A percentile compares a stretch with the other conserved stretches of the same genome.
Evolutionary conservation across 2,113 vertebrate species (phyloP).

Genomic region (Sus scrofa): T2T-Sscrofa CM000825.6:67777001-67777500

Average conservation of each 20-base stretch:
- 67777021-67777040: not conserved
- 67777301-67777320: slow-evolving; percentile 34
- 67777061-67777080: slow-evolving; percentile 56
- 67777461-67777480: not conserved
- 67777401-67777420: slow-evolving; percentile 37
- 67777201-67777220: not conserved
- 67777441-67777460: not conserved
- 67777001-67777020: not conserved
- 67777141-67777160: not conserved
- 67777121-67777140: not conserved
- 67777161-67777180: slow-evolving; percentile 7
- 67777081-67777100: not conserved
- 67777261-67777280: too few relatives aligned
- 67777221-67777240: slow-evolving; percentile 17
- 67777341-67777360: slow-evolving; percentile 69
- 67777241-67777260: rapidly evolving
- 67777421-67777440: not conserved
- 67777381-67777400: slow-evolving; percentile 61
- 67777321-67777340: slow-evolving; percentile 67
- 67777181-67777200: not conserved
- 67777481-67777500: not conserved
- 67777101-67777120: not conserved
- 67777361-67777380: slow-evolving; percentile 70
- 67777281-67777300: not conserved
- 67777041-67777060: slow-evolving; percentile 54